A percentile compares a stretch with the other conserved stretches of the same genome.
Conservation (phyloP, 2,888 invertebrate species). For the Ophion ventricosus region DNA sequence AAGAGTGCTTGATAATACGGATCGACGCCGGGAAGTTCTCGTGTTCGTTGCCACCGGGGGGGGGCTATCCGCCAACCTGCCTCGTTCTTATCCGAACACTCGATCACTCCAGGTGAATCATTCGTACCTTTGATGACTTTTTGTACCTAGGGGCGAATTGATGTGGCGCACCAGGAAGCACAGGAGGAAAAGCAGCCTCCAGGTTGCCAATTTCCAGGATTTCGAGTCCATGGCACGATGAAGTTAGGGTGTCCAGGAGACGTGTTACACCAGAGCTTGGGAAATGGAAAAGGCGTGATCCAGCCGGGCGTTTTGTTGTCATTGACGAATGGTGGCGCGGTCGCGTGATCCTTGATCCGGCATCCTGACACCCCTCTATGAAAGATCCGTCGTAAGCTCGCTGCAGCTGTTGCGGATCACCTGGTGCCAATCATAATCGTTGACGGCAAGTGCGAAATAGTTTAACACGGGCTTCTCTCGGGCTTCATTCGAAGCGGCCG, state of each 20-base stretch:
- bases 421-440: not conserved
- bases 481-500: too few relatives aligned
- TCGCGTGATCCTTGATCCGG: not conserved
- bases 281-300: not conserved
- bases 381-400: not conserved
- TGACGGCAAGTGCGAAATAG: not conserved
- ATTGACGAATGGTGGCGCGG: not conserved
- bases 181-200: slow-evolving; percentile 25
- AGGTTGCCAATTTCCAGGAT: not conserved
- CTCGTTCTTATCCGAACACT: slow-evolving; percentile 6
- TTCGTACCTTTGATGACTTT: not conserved
- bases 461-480: not conserved
- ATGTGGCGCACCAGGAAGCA: slow-evolving; percentile 28
- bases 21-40: slow-evolving; percentile 49
- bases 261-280: not conserved
- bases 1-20: slow-evolving; percentile 34
- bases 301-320: not conserved
- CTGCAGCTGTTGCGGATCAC: not conserved
- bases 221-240: not conserved
- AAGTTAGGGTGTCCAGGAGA: not conserved
- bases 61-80: not conserved
- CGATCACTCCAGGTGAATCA: slow-evolving; percentile 5
- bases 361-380: not conserved
- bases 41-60: slow-evolving; percentile 29
- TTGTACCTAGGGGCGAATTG: not conserved